phyloP scores from a whole-genome alignment of 2,888 invertebrate species.

The Nemapogon koenigi region DNA sequence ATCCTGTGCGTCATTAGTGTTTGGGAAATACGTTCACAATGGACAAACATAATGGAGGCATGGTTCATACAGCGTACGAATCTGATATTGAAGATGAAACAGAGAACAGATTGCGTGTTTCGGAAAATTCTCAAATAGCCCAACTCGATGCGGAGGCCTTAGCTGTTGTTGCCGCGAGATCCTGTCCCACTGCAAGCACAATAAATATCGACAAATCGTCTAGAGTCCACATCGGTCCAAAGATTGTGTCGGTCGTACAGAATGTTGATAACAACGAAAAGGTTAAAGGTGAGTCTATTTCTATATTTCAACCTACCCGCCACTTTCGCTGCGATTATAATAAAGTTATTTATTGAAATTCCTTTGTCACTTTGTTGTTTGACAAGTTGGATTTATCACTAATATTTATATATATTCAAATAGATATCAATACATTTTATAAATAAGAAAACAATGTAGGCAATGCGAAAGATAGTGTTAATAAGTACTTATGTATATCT shows the following conservation, averaged over 20 bases:
- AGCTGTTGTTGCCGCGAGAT: neutral
- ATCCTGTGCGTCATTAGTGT: slow-evolving; percentile 4
- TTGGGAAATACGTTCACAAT: slow-evolving; percentile 3
- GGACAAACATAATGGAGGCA: neutral
- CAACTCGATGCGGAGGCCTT: neutral
- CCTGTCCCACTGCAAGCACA: neutral
- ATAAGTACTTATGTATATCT: too few relatives aligned
- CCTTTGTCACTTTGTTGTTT: too few relatives aligned
- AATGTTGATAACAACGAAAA: slow-evolving; percentile 44
- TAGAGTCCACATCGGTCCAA: slow-evolving; percentile 43
- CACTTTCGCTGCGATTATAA: too few relatives aligned
- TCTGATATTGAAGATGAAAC: neutral
- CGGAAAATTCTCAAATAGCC: slow-evolving; percentile 4
- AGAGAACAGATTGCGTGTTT: slow-evolving; percentile 1
- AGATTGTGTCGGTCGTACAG: slow-evolving; percentile 42
- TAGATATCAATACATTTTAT: too few relatives aligned
- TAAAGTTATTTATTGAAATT: too few relatives aligned
- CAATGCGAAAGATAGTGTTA: too few relatives aligned
- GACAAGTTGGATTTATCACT: too few relatives aligned
- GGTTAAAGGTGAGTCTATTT: slow-evolving; percentile 40
- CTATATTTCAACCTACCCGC: too few relatives aligned
- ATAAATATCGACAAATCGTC: slow-evolving; percentile 38
- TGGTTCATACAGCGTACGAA: neutral
- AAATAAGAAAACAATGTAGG: too few relatives aligned
- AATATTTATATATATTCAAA: too few relatives aligned